Evolutionary conservation across 2,888 invertebrate genomes (phyloP).

Genomic region (Rhyacophila evoluta): DNA sequence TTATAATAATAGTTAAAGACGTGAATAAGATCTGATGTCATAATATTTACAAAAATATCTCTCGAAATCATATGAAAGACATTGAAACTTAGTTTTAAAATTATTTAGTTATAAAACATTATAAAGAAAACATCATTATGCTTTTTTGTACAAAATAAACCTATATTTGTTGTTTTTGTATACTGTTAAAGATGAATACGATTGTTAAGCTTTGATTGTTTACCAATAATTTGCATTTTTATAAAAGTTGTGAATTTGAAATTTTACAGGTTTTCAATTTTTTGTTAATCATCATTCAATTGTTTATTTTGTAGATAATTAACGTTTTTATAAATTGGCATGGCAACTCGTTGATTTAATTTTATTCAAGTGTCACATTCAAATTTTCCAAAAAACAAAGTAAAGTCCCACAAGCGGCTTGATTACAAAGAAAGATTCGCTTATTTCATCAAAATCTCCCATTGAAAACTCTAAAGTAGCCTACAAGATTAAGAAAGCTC

Average conservation of each 20-base stretch:
- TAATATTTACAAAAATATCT: too few species aligned
- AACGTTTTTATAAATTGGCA: background rate
- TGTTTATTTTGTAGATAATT: background rate
- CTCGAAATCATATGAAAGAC: too few species aligned
- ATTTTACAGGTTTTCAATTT: background rate
- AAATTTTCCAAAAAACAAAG: background rate
- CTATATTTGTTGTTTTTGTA: background rate
- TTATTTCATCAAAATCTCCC: conserved; percentile 30
- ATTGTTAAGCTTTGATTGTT: conserved; percentile 2
- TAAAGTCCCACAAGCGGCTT: conserved; percentile 5
- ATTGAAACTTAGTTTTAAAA: background rate
- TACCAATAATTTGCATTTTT: conserved; percentile 14
- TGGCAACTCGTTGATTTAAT: background rate
- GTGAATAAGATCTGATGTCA: too few species aligned
- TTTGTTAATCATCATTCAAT: background rate
- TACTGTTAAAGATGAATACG: background rate
- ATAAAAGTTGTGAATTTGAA: background rate
- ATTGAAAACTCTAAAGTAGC: conserved; percentile 27
- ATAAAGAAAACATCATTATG: background rate
- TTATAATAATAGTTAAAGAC: too few species aligned
- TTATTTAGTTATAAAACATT: background rate
- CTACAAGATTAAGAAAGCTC: conserved; percentile 7
- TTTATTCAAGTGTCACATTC: background rate
- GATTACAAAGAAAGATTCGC: conserved; percentile 31
- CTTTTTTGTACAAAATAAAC: background rate